Base-by-base conservation (phyloP, 2,888 invertebrate species). In the Orchestes rusci region DNA sequence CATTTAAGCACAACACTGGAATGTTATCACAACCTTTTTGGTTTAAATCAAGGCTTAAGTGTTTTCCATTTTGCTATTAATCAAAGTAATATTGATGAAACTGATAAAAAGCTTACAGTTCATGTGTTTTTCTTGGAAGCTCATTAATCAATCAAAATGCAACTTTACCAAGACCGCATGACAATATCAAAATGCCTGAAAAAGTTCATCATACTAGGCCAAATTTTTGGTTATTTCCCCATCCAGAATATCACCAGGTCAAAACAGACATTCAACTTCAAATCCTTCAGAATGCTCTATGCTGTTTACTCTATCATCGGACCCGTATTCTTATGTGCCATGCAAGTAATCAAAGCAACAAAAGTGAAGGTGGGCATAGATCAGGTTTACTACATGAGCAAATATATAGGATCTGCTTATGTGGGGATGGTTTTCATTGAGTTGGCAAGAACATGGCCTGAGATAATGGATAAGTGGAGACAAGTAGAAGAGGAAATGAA, bases 141-240 rank as follows among this genome's bases (percentile, higher is more conserved):
- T n/a, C n/a, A n/a, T n/a, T n/a, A n/a, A n/a, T n/a, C n/a, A n/a
- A n/a, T n/a, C n/a, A n/a, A n/a, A n/a, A n/a, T n/a, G n/a, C n/a
- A n/a, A n/a, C n/a, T n/a, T n/a, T n/a, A n/a, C n/a, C n/a, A n/a
- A n/a, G n/a, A n/a, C n/a, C n/a, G n/a, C n/a, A n/a, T n/a, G n/a
- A n/a, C n/a, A n/a, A 47, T 53, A 10, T 48, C 44, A 16, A 36
- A 46, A 29, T 36, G 36, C 12, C 42, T 52, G 4, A 48, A 43
- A 18, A 53, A 48, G 44, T 7, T 48, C 2, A 46, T 56, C 15
- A 16, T 56, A 2, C 15, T 53, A n/a, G 51, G 44, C 16, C 56
- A 56, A 49, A 30, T 53, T 19, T 53, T 54, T 23, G 56, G 54
- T n/a, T 54, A 48, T 18, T 53, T 57, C 48, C 57, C 57, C 2